Evolutionary conservation across 92 coral and sea anemone genomes (phyloP).

Genomic region (Porites evermanni): DNA sequence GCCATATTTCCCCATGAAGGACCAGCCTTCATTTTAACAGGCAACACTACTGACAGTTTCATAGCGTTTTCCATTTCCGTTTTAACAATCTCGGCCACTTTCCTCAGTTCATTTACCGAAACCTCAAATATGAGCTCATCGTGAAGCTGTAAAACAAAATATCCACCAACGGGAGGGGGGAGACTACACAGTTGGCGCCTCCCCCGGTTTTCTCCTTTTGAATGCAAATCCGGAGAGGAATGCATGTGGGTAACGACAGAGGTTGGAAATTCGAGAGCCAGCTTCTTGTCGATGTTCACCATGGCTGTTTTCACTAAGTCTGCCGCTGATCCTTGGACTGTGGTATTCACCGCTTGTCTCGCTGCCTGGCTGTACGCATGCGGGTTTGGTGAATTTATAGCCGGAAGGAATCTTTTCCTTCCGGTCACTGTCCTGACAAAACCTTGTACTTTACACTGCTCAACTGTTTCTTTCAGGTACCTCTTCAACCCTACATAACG

Average conservation of each 20-base stretch:
- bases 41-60: conserved; percentile 81
- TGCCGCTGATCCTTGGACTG: conserved; percentile 99
- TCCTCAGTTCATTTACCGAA: conserved; percentile 72
- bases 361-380: conserved; percentile 96
- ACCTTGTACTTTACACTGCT: conserved; percentile 84
- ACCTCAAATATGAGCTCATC: conserved; percentile 95
- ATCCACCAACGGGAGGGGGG: conserved; percentile 76
- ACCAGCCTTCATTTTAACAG: conserved; percentile 96
- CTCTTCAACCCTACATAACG: conserved; percentile 83
- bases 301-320: conserved; percentile 96
- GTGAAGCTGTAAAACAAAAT: conserved; percentile 91
- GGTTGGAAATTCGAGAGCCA: conserved; percentile 73
- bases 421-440: conserved; percentile 86
- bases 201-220: conserved; percentile 40
- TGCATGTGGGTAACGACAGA: conserved; percentile 84
- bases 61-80: conserved; percentile 93
- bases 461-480: conserved; percentile 85
- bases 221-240: conserved; percentile 37
- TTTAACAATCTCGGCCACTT: conserved; percentile 86
- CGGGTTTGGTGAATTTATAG: conserved; percentile 81
- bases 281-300: conserved; percentile 87
- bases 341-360: conserved; percentile 98
- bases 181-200: conserved; percentile 58
- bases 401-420: conserved; percentile 86
- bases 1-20: conserved; percentile 96